Base-by-base conservation (phyloP, 2,113 vertebrate genomes). In the Hipposideros armiger region DNA sequence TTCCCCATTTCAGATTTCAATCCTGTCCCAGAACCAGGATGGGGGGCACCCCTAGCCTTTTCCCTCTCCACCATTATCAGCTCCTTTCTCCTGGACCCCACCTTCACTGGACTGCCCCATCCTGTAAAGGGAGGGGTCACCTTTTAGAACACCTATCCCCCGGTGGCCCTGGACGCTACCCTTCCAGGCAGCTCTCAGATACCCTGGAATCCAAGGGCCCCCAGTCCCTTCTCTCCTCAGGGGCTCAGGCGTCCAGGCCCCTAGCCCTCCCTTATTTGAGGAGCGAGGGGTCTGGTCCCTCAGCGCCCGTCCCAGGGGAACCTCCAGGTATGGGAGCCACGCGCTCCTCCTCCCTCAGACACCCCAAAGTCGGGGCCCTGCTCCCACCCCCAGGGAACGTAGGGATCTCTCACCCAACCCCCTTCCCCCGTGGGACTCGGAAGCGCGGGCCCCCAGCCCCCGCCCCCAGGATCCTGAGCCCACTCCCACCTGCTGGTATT, bases 401-500 rank as follows among this genome's bases (percentile, higher is more conserved):
- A 42, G 36, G 73, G 14, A 26, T 58, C 84, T 11, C 28, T 19
- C 70, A 60, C 69, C 80, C 36, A 91, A 67, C 16, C 62, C 47
- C 42, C 47, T 24, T 6, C 54, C 56, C 78, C 83, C 77, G 6
- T 9, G n/a, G 60, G 74, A 58, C 47, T 86, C 80, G 7, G 40
- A 7, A 42, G 66, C 73, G 47, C 70, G 14, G 28, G 36, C 7
- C n/a, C 13, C 50, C 45, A 5, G 52, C 6, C 7, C 11, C 5
- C 36, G 11, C 32, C 73, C 64, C 52, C 32, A 16, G 17, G 13
- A 5, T 28, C 64, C 50, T 28, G 28, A 3, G 6, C 45, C 69
- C 8, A 11, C 26, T 67, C 97, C 92, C 97, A 98, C 98, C 98
- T 98, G 98, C 98, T 98, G 98, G 97, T 98, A 98, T 26, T 92